Conservation (phyloP, 2,797 vertebrate genomes). For the Cercopithecus neglectus region DNA sequence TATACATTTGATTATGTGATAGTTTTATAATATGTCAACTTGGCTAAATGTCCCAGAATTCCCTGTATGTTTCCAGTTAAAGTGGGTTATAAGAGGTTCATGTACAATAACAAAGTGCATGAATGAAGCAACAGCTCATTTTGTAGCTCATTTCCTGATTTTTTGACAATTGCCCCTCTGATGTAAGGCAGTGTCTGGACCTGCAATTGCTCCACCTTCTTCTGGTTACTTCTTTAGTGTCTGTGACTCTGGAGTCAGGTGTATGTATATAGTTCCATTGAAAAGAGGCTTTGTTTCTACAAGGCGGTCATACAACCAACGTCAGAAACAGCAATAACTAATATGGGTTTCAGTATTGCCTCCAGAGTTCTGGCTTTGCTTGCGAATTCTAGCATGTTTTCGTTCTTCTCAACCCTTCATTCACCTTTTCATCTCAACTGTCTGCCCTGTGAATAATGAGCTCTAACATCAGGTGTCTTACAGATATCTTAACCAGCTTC, state of each 20-base stretch:
- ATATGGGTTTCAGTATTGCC: not conserved
- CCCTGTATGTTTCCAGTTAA: not conserved
- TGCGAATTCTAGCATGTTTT: not conserved
- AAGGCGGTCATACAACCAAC: no score
- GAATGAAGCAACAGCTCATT: not conserved
- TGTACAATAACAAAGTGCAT: not conserved
- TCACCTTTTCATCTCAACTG: not conserved
- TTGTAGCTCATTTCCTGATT: not conserved
- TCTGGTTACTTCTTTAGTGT: not conserved
- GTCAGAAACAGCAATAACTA: not conserved
- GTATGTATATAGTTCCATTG: not conserved
- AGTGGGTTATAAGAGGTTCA: not conserved
- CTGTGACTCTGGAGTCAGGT: not conserved
- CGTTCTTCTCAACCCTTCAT: no score
- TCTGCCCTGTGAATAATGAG: accelerated
- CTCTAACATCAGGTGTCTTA: not conserved
- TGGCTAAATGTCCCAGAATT: not conserved
- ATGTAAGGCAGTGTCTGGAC: not conserved
- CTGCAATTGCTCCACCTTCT: not conserved
- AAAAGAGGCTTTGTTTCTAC: not conserved
- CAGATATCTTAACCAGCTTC: not conserved
- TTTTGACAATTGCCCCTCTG: not conserved
- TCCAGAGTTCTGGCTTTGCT: not conserved
- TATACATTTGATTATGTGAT: not conserved
- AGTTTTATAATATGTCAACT: not conserved